Evolutionary conservation across 2,113 vertebrate genomes (phyloP).

Genomic region (Propithecus coquereli): DNA sequence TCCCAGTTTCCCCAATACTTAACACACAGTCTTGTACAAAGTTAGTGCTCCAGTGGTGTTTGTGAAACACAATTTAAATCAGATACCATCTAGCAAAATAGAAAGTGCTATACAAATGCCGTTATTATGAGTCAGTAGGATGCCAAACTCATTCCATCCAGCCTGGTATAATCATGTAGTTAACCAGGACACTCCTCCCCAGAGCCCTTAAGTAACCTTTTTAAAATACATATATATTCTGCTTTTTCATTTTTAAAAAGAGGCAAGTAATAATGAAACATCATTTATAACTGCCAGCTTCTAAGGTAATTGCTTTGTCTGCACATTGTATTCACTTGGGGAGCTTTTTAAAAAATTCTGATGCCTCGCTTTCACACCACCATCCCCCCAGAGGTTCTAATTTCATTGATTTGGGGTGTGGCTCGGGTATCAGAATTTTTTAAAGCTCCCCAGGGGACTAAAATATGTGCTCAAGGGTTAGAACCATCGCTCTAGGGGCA

Average conservation of each 20-base stretch:
- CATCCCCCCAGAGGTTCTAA: neutral
- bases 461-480: neutral
- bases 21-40: neutral
- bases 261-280: neutral
- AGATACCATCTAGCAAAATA: neutral
- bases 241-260: neutral
- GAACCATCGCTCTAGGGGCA: neutral
- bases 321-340: neutral
- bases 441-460: neutral
- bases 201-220: neutral
- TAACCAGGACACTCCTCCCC: neutral
- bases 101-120: neutral
- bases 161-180: neutral
- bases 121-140: neutral
- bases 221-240: too few species aligned
- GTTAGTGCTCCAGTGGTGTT: neutral
- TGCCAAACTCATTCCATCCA: neutral
- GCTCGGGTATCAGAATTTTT: neutral
- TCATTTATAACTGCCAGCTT: neutral
- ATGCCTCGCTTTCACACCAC: neutral
- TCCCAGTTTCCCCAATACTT: neutral
- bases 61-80: neutral
- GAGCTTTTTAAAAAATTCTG: neutral
- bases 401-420: neutral
- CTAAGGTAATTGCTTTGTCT: neutral